A percentile compares a stretch with the other conserved stretches of the same genome.
Conservation (phyloP, 2,113 vertebrate genomes). For the Cephalopterus ornatus region DNA sequence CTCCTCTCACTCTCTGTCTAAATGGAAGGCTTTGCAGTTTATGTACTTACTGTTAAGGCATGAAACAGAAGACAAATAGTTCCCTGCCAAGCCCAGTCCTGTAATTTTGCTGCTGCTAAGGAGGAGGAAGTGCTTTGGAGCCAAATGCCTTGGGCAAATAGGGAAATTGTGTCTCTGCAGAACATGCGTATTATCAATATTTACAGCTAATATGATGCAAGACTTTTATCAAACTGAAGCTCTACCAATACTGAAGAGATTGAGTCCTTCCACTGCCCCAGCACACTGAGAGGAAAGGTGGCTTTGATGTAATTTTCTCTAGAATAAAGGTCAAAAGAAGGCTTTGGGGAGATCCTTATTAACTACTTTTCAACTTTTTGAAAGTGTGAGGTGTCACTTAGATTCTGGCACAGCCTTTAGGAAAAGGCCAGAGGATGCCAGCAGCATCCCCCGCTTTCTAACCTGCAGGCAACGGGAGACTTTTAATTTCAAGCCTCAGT, state of each 20-base stretch:
- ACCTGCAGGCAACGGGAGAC: neutral
- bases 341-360: neutral
- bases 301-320: neutral
- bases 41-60: neutral
- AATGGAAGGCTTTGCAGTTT: neutral
- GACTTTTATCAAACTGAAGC: neutral
- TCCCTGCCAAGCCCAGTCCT: neutral
- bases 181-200: neutral
- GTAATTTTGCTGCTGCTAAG: neutral
- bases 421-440: neutral
- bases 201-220: neutral
- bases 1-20: neutral
- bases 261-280: neutral
- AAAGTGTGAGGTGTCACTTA: neutral
- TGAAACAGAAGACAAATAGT: neutral
- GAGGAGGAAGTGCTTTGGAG: neutral
- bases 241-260: neutral
- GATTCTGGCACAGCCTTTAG: neutral
- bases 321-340: neutral
- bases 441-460: neutral
- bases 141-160: neutral
- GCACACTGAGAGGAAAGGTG: neutral
- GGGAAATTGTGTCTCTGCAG: neutral
- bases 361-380: neutral
- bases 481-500: slow-evolving; percentile 38